Base-by-base conservation (phyloP, 2,888 invertebrate genomes). In the Barypeithes pellucidus region DNA sequence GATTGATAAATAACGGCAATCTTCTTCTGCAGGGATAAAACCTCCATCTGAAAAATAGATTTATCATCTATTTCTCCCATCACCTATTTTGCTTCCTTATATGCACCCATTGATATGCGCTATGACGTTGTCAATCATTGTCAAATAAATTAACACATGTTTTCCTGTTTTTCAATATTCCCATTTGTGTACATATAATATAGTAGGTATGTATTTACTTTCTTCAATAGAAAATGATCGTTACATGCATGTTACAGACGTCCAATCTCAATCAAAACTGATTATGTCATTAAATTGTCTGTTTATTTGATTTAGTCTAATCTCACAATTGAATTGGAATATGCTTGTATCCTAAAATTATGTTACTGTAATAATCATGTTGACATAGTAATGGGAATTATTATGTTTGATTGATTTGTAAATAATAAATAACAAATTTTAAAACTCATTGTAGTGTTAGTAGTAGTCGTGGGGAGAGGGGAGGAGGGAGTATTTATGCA, bases 251-350 rank as follows among this genome's bases (percentile, higher is more conserved):
- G 50, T 22, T 50, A 52, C 54, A 22, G 14, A 29, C 66, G 54
- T 52, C 66, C 29, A 66, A 41, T 66, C n/a, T 66, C 66, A 66
- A 66, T 66, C 54, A 66, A 54, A 66, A 52, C 57, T 66, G 66
- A 66, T 57, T 66, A 50, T 66, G 16, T n/a, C 57, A 57, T 66
- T 22, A 57, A 36, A 57, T 41, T 50, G 11, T 22, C 9, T 50
- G 50, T 22, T 12, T 16, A 11, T 11, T 20, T 47, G 47, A 47
- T 16, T 12, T 22, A 22, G 16, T 50, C 11, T 12, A 22, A 50
- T 50, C 50, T 20, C 12, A 22, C 50, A 22, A 50, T 50, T 12
- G 20, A n/a, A n/a, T n/a, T n/a, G n/a, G n/a, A n/a, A n/a, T n/a
- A n/a, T n/a, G n/a, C 22, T 50, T 50, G 22, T 50, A 50, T 22